Conservation (phyloP, 2,888 invertebrate species). For the Toxonevra muliebris region DNA sequence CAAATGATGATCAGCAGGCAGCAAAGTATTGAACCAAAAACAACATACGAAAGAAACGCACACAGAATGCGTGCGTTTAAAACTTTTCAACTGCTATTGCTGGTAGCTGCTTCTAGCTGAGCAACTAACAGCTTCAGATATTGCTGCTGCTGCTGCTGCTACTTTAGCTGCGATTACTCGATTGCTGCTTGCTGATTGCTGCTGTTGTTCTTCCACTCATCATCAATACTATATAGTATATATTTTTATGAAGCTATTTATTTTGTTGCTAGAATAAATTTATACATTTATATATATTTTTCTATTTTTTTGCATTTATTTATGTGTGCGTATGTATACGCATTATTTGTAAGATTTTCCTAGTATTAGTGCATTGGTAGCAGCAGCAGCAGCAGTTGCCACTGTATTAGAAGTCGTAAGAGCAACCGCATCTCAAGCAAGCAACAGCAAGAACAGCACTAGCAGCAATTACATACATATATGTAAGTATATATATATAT, state of each 20-base stretch:
- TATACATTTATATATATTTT: not conserved
- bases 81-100: too few relatives aligned
- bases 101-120: not conserved
- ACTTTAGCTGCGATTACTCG: constrained; percentile 1
- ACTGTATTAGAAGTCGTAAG: not conserved
- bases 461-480: not conserved
- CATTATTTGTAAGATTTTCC: not conserved
- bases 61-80: constrained; percentile 14
- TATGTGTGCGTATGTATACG: not conserved
- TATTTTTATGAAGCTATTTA: not conserved
- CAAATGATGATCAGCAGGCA: constrained; percentile 18
- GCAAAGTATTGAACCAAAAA: constrained; percentile 13
- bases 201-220: too few relatives aligned
- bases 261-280: not conserved
- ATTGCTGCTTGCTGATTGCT: too few relatives aligned
- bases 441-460: not conserved
- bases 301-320: constrained; percentile 3
- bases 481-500: not conserved
- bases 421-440: not conserved
- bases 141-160: constrained; percentile 11
- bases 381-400: constrained; percentile 6
- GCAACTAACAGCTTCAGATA: not conserved
- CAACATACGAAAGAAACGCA: not conserved
- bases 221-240: too few relatives aligned
- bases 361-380: constrained; percentile 10